These are phyloP conservation scores for Mayetiola destructor DNA, from an alignment of 2,888 invertebrate species.

Conservation along the genomic window DNA sequence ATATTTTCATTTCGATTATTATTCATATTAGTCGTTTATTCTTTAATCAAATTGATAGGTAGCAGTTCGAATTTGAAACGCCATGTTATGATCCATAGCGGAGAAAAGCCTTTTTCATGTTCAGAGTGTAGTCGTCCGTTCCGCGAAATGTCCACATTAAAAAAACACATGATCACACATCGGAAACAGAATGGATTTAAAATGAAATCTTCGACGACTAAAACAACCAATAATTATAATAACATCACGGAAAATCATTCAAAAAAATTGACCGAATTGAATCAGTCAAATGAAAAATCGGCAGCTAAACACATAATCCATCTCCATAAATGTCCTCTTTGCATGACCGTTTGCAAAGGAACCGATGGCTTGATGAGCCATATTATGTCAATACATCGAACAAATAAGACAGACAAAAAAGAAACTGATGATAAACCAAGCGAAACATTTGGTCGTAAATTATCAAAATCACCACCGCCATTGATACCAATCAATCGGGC, in stretches of 20 bases:
- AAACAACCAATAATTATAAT: background rate
- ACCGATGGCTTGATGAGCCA: slow-evolving; percentile 1
- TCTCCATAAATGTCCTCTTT: background rate
- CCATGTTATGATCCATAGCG: slow-evolving; percentile 34
- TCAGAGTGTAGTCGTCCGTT: slow-evolving; percentile 31
- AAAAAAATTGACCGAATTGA: background rate
- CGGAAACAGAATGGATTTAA: background rate
- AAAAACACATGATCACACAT: slow-evolving; percentile 33
- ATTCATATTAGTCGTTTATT: too few species aligned
- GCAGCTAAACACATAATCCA: background rate
- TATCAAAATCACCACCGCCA: slow-evolving; percentile 1
- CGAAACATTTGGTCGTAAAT: background rate
- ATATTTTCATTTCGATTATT: too few species aligned
- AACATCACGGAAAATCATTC: background rate
- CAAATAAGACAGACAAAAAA: background rate
- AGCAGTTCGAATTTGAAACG: slow-evolving; percentile 33
- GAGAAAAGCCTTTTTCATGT: slow-evolving; percentile 32
- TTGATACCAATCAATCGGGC: slow-evolving; percentile 2
- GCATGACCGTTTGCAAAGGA: background rate
- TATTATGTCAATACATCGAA: background rate
- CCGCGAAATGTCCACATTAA: slow-evolving; percentile 31
- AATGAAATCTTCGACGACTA: too few species aligned
- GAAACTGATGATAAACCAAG: background rate
- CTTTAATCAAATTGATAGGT: too few species aligned
- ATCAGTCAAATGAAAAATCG: background rate